Conservation (phyloP, 1,140 invertebrate species). For the Pogonomyrmex californicus region DNA sequence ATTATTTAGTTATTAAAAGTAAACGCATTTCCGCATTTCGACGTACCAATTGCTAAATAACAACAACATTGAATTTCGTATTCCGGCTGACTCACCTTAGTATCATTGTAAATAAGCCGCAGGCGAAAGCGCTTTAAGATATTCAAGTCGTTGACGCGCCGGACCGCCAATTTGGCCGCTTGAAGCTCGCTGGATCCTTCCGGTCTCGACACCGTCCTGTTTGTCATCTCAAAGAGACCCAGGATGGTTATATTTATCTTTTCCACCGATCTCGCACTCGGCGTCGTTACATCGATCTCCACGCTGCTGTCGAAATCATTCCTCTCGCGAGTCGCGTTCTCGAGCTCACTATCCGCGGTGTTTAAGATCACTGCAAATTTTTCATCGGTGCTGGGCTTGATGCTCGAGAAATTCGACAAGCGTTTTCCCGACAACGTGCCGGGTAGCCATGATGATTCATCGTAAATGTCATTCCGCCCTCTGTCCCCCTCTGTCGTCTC, state of each 20-base stretch:
- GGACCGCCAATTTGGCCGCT: slow-evolving; percentile 91
- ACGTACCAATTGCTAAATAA: background rate
- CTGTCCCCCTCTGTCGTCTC: slow-evolving; percentile 57
- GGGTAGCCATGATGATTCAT: slow-evolving; percentile 47
- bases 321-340: slow-evolving; percentile 51
- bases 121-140: slow-evolving; percentile 91
- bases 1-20: background rate
- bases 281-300: slow-evolving; percentile 22
- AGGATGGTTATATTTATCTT: slow-evolving; percentile 86
- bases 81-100: slow-evolving; percentile 89
- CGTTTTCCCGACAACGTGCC: slow-evolving; percentile 43
- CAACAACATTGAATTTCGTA: background rate
- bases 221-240: slow-evolving; percentile 92
- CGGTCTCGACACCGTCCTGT: slow-evolving; percentile 87
- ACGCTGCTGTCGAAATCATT: slow-evolving; percentile 7
- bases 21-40: background rate
- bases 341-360: slow-evolving; percentile 42
- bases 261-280: slow-evolving; percentile 60
- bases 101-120: slow-evolving; percentile 93
- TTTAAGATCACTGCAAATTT: slow-evolving; percentile 36
- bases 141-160: slow-evolving; percentile 90
- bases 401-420: slow-evolving; percentile 33
- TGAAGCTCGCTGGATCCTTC: slow-evolving; percentile 92
- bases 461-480: slow-evolving; percentile 48
- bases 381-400: slow-evolving; percentile 23